Conservation (phyloP, 2,113 vertebrate species). For the Eidolon helvum region DNA sequence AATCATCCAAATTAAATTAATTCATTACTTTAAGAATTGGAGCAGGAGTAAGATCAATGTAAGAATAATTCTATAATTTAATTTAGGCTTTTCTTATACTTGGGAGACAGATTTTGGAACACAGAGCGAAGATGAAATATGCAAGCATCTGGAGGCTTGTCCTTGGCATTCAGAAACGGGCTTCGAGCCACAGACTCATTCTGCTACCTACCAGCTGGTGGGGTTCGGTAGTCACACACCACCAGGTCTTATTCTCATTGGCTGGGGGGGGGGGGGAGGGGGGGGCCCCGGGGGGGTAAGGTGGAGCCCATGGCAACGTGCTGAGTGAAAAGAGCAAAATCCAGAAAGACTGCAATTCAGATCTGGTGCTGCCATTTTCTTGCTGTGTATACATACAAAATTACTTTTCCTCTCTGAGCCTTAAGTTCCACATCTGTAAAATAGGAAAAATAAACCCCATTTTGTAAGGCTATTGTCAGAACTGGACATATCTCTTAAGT, state of each 20-base stretch:
- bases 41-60: constrained; percentile 47
- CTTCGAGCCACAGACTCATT: constrained; percentile 51
- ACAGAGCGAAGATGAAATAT: constrained; percentile 12
- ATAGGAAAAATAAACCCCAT: not conserved
- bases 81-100: constrained; percentile 51
- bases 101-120: constrained; percentile 69
- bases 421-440: not conserved
- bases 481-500: not conserved
- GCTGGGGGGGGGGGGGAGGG: not conserved
- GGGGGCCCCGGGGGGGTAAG: not conserved
- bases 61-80: constrained; percentile 60
- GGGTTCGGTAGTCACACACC: not conserved
- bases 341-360: not conserved
- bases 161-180: constrained; percentile 61
- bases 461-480: not conserved
- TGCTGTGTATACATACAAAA: not conserved
- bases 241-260: constrained; percentile 21
- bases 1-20: constrained; percentile 60
- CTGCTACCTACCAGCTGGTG: constrained; percentile 47
- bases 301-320: not conserved
- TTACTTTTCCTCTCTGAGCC: not conserved
- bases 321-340: not conserved
- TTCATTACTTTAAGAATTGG: constrained; percentile 60
- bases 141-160: constrained; percentile 55
- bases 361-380: not conserved